Conservation (phyloP, 2,888 invertebrate genomes). For the Rhagonycha fulva region DNA sequence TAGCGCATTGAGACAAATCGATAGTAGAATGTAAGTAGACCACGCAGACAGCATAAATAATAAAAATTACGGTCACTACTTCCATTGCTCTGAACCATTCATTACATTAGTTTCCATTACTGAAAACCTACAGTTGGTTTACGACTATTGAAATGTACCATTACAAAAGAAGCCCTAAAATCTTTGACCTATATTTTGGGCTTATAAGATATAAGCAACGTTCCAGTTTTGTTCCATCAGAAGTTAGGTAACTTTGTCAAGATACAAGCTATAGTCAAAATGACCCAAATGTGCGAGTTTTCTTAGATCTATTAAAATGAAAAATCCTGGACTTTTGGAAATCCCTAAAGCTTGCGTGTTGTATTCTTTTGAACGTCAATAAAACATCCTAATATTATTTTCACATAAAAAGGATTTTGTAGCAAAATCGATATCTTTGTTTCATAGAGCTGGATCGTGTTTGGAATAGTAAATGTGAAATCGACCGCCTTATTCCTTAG, state of each 20-base stretch:
- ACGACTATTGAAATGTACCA: not conserved
- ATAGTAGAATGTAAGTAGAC: not conserved
- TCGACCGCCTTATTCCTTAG: not conserved
- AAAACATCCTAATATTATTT: not conserved
- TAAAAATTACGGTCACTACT: not conserved
- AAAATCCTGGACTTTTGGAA: not conserved
- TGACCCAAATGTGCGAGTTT: not conserved
- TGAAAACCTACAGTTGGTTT: too few species aligned
- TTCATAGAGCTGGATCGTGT: conserved; percentile 2
- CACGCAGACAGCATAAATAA: not conserved
- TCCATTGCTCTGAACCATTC: too few species aligned
- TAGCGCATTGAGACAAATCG: conserved; percentile 14
- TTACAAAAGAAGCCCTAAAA: not conserved
- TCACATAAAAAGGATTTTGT: conserved; percentile 11
- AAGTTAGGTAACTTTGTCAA: not conserved
- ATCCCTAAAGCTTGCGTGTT: not conserved
- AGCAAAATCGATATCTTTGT: conserved; percentile 35
- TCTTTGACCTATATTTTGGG: not conserved
- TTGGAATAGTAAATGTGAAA: conserved; percentile 7
- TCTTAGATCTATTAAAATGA: too few species aligned
- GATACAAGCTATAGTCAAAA: not conserved
- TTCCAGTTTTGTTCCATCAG: not conserved
- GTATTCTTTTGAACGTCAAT: not conserved
- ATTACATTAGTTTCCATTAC: too few species aligned
- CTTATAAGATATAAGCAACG: too few species aligned